phyloP scores from a whole-genome alignment of 2,797 vertebrate species.

The Fringilla coelebs region DNA sequence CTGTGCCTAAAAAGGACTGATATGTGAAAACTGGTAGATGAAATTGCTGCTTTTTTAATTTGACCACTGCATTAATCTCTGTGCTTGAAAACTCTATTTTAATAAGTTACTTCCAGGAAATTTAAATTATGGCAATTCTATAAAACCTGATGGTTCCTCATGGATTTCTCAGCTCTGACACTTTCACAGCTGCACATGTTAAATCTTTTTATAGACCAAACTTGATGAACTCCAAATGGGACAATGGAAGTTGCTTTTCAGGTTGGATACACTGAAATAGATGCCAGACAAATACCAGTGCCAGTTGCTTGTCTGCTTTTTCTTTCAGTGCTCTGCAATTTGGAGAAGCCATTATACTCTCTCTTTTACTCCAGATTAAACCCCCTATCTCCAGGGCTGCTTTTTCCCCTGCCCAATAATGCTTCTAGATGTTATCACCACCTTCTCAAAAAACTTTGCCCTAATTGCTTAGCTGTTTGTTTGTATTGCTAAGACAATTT shows the following conservation, averaged over 20 bases:
- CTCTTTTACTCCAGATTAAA: constrained; percentile 25
- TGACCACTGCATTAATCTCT: background rate
- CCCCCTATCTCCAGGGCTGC: constrained; percentile 7
- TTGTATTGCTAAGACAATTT: constrained; percentile 69
- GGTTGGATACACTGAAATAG: constrained; percentile 12
- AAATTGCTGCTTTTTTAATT: background rate
- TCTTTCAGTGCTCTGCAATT: background rate
- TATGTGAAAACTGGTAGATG: background rate
- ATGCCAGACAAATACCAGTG: constrained; percentile 2
- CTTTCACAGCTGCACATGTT: background rate
- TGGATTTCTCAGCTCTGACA: background rate
- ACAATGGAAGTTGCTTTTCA: constrained; percentile 16
- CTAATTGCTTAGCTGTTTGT: constrained; percentile 68
- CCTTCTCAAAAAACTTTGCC: constrained; percentile 52
- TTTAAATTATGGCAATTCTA: background rate
- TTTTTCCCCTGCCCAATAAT: constrained; percentile 20
- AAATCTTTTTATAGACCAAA: background rate
- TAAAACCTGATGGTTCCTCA: background rate
- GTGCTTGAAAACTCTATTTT: background rate
- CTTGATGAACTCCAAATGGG: background rate
- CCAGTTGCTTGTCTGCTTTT: constrained; percentile 7
- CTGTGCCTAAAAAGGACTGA: background rate
- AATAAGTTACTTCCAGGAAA: background rate
- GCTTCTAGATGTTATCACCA: constrained; percentile 56
- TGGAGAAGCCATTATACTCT: constrained; percentile 28